Evolutionary conservation across 2,797 vertebrate genomes (phyloP).

Genomic region (Anolis apletophallus): DNA sequence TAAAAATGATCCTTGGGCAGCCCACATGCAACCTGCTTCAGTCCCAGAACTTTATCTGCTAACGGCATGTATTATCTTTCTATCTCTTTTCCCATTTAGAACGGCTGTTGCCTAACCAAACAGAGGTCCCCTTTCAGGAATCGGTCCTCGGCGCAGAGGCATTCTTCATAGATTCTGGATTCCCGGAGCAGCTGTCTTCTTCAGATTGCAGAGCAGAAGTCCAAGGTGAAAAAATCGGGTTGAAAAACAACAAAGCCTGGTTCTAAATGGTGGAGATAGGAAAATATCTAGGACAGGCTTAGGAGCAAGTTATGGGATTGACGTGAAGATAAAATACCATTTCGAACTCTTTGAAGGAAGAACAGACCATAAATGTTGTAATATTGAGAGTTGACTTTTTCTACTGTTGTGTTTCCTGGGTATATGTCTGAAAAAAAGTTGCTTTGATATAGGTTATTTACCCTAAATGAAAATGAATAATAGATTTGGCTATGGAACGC

Average conservation of each 20-base stretch:
- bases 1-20: too few relatives aligned
- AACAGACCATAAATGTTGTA: not conserved
- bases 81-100: not conserved
- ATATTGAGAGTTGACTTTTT: not conserved
- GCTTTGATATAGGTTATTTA: too few relatives aligned
- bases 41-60: not conserved
- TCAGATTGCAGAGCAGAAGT: not conserved
- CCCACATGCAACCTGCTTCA: not conserved
- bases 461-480: too few relatives aligned
- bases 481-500: too few relatives aligned
- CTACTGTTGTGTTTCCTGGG: not conserved
- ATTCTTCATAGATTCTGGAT: not conserved
- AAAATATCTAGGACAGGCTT: too few relatives aligned
- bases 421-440: not conserved
- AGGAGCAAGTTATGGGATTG: not conserved
- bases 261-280: not conserved
- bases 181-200: not conserved
- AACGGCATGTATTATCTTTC: not conserved
- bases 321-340: not conserved
- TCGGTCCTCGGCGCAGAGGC: not conserved
- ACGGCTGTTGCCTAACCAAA: not conserved
- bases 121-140: slow-evolving; percentile 1
- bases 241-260: not conserved
- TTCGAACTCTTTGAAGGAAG: not conserved
- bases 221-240: not conserved